Evolutionary conservation across 2,888 invertebrate genomes (phyloP).

Genomic region (Hoplodrina blanda): DNA sequence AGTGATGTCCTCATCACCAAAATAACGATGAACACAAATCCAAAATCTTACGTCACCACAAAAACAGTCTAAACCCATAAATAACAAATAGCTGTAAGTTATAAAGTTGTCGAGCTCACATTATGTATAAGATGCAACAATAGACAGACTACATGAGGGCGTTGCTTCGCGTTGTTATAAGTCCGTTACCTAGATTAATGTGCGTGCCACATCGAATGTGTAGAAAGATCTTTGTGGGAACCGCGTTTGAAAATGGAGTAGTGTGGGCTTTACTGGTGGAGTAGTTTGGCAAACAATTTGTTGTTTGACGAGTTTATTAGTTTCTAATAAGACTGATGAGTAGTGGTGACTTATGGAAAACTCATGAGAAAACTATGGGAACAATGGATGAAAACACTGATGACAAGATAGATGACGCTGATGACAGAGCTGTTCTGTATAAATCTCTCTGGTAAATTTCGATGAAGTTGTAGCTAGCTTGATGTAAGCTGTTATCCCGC

Average conservation of each 20-base stretch:
- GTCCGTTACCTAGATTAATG: slow-evolving; percentile 87
- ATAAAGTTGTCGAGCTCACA: slow-evolving; percentile 74
- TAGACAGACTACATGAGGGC: slow-evolving; percentile 73
- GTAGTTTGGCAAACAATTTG: slow-evolving; percentile 43
- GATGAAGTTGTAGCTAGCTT: no score
- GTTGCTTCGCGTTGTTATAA: slow-evolving; percentile 74
- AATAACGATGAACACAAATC: slow-evolving; percentile 29
- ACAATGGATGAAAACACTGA: background rate
- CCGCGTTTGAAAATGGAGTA: slow-evolving; percentile 81
- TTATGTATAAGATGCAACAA: slow-evolving; percentile 75
- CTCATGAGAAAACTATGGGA: background rate
- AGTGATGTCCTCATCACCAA: background rate
- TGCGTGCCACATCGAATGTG: slow-evolving; percentile 85
- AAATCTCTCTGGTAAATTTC: no score
- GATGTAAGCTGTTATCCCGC: background rate
- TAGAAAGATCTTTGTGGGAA: slow-evolving; percentile 89
- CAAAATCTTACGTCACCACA: slow-evolving; percentile 55
- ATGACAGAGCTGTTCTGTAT: background rate
- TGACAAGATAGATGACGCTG: no score
- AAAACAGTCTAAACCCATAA: slow-evolving; percentile 55
- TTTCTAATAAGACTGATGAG: slow-evolving; percentile 3
- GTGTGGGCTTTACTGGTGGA: slow-evolving; percentile 66
- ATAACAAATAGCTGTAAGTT: slow-evolving; percentile 67
- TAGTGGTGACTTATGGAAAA: background rate
- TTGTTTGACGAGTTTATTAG: slow-evolving; percentile 39